phyloP scores from a whole-genome alignment of 2,113 vertebrate species.

The Cottus gobio region DNA sequence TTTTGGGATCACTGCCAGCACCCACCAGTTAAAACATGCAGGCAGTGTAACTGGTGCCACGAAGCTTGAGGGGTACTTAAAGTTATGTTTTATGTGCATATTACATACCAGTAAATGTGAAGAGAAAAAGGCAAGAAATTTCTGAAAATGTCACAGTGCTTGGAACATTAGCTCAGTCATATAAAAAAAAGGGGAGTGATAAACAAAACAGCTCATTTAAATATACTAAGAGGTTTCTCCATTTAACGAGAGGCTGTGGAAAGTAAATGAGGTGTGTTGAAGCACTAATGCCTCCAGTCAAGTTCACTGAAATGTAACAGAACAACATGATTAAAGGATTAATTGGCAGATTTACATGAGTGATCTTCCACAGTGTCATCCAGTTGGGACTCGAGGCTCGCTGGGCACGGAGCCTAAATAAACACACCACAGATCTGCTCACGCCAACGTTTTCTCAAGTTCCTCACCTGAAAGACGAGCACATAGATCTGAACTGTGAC shows the following conservation, averaged over 20 bases:
- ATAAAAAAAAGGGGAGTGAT: slow-evolving; percentile 3
- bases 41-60: slow-evolving; percentile 46
- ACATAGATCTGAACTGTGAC: slow-evolving; percentile 23
- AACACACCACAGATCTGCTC: slow-evolving; percentile 31
- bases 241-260: slow-evolving; percentile 8
- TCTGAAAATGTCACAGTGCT: neutral
- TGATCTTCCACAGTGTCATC: slow-evolving; percentile 25
- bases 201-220: slow-evolving; percentile 25
- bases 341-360: slow-evolving; percentile 24
- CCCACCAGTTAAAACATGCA: slow-evolving; percentile 57
- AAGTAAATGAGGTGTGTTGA: slow-evolving; percentile 36
- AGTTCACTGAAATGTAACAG: slow-evolving; percentile 33
- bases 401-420: slow-evolving; percentile 35
- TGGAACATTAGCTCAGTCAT: slow-evolving; percentile 9
- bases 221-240: slow-evolving; percentile 9
- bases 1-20: slow-evolving; percentile 55
- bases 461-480: slow-evolving; percentile 23
- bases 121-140: slow-evolving; percentile 5
- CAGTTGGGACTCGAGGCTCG: slow-evolving; percentile 25
- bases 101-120: slow-evolving; percentile 32
- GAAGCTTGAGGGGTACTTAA: slow-evolving; percentile 35
- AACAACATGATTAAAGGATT: slow-evolving; percentile 28
- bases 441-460: slow-evolving; percentile 11
- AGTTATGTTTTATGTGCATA: slow-evolving; percentile 37
- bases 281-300: slow-evolving; percentile 28